phyloP scores from a whole-genome alignment of 2,888 invertebrate species.

The Anoncus sp. region DNA sequence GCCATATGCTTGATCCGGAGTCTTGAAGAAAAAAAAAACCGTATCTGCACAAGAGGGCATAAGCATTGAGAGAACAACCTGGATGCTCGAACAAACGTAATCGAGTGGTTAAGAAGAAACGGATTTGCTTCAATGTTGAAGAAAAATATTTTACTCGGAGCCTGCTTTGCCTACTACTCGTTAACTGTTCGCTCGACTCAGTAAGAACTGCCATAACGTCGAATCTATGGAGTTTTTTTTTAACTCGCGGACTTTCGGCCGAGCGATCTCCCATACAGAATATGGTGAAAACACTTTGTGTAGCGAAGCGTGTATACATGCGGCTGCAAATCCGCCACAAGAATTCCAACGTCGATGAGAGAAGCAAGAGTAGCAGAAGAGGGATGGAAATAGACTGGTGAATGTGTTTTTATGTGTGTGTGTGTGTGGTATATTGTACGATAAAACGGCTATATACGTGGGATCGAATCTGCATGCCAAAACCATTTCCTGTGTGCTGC shows the following conservation, averaged over 20 bases:
- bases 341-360: conserved; percentile 44
- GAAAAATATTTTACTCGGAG: no score
- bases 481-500: conserved; percentile 76
- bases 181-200: no score
- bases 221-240: no score
- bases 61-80: conserved; percentile 3
- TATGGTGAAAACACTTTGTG: conserved; percentile 72
- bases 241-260: conserved; percentile 72
- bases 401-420: conserved; percentile 30
- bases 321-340: no score
- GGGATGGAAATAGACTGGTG: conserved; percentile 7
- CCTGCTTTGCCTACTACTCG: no score
- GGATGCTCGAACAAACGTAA: conserved; percentile 38
- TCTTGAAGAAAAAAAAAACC: no score
- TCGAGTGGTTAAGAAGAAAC: conserved; percentile 21
- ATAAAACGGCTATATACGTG: conserved; percentile 58
- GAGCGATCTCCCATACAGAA: conserved; percentile 66
- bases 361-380: conserved; percentile 16
- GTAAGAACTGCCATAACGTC: no score
- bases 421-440: conserved; percentile 32
- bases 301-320: conserved; percentile 59
- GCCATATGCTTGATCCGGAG: neutral
- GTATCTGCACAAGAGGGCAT: no score
- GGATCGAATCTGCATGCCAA: conserved; percentile 80
- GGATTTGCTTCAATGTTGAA: conserved; percentile 12